phyloP scores from a whole-genome alignment of 2,888 invertebrate species.

The Xestia rhomboidea region DNA sequence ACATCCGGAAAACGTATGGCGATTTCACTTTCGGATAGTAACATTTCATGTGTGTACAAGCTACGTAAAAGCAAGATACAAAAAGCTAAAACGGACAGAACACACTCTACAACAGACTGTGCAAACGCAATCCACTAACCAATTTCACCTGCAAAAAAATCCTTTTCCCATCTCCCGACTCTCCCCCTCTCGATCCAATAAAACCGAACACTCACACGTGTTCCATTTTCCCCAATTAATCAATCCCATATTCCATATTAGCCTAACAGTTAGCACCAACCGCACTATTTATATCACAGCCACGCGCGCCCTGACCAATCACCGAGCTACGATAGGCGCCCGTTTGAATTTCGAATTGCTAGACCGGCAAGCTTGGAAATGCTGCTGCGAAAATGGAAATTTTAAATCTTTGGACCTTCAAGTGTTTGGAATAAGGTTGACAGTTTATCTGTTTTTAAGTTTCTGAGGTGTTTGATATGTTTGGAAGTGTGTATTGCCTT shows the following conservation, averaged over 20 bases:
- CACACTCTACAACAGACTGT: neutral
- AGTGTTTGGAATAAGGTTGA: slow-evolving; percentile 52
- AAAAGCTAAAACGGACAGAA: neutral
- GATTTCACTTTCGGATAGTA: neutral
- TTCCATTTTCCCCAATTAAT: slow-evolving; percentile 71
- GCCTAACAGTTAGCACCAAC: slow-evolving; percentile 79
- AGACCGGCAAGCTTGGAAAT: slow-evolving; percentile 73
- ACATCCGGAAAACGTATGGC: neutral
- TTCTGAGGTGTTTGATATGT: slow-evolving; percentile 38
- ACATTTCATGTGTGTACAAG: neutral
- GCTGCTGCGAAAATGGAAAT: slow-evolving; percentile 66
- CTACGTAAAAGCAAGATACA: neutral
- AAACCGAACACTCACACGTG: slow-evolving; percentile 57
- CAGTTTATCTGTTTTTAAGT: slow-evolving; percentile 49
- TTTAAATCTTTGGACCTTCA: slow-evolving; percentile 45
- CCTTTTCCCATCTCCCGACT: neutral
- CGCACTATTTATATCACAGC: slow-evolving; percentile 89
- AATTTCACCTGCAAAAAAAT: slow-evolving; percentile 26
- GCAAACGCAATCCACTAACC: neutral
- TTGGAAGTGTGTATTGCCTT: slow-evolving; percentile 80
- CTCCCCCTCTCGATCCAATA: slow-evolving; percentile 43
- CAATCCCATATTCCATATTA: slow-evolving; percentile 82
- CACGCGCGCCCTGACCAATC: slow-evolving; percentile 88
- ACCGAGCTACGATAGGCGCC: slow-evolving; percentile 85
- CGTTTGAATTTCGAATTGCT: slow-evolving; percentile 88